Conservation (phyloP, 2,888 invertebrate genomes). For the Brachypalpus laphriformis region DNA sequence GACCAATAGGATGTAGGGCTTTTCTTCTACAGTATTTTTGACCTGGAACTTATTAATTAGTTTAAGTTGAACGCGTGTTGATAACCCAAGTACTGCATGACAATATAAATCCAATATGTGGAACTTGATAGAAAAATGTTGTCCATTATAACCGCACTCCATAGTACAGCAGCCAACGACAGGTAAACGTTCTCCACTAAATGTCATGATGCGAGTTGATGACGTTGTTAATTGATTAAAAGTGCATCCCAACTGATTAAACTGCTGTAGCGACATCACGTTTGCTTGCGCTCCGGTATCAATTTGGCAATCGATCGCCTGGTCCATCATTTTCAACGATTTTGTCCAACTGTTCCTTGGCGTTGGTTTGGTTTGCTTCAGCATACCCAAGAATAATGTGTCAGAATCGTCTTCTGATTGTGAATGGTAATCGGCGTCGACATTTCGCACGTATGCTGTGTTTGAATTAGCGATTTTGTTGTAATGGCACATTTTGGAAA, state of each 20-base stretch:
- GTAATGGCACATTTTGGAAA: background rate
- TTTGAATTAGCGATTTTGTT: constrained; percentile 11
- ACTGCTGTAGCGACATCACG: too few species aligned
- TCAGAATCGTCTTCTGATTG: too few species aligned
- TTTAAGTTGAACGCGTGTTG: background rate
- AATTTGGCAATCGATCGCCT: too few species aligned
- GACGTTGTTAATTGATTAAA: background rate
- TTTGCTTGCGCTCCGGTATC: too few species aligned
- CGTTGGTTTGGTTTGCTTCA: too few species aligned
- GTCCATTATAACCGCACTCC: too few species aligned
- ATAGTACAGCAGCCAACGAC: too few species aligned
- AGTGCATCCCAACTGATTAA: background rate
- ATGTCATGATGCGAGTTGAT: too few species aligned
- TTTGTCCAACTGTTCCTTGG: too few species aligned
- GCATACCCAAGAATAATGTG: too few species aligned
- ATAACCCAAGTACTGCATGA: constrained; percentile 10
- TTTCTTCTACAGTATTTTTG: background rate
- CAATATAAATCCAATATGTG: constrained; percentile 3
- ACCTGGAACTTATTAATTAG: background rate
- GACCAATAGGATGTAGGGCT: background rate
- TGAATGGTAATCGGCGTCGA: background rate
- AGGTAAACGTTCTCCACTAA: too few species aligned
- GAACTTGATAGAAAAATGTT: background rate
- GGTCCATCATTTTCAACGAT: background rate
- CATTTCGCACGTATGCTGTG: background rate